Percentiles rank a stretch among this genome's conserved stretches.
Evolutionary conservation across 2,888 invertebrate genomes (phyloP).

Genomic region (Thymelicus sylvestris): DNA sequence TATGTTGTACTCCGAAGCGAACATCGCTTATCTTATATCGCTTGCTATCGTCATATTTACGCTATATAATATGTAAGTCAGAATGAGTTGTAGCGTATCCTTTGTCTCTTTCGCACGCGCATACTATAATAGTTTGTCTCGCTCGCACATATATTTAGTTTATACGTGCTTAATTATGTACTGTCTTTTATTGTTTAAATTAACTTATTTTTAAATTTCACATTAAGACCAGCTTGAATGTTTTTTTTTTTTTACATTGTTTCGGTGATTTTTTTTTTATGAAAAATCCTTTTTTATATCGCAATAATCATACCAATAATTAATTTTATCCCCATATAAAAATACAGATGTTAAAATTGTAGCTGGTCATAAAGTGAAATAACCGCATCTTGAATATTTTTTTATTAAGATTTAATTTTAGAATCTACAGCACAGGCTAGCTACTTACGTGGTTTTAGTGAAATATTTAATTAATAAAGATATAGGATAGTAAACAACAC

Average conservation of each 20-base stretch:
- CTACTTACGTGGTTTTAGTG: constrained; percentile 48
- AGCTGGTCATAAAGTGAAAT: constrained; percentile 22
- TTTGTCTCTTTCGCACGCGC: constrained; percentile 18
- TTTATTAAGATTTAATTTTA: constrained; percentile 43
- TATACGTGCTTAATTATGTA: neutral
- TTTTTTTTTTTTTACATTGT: too few relatives aligned
- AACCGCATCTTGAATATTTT: constrained; percentile 47
- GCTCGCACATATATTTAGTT: constrained; percentile 11
- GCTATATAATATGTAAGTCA: neutral
- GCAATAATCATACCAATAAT: too few relatives aligned
- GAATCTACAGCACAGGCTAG: constrained; percentile 44
- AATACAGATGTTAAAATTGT: neutral
- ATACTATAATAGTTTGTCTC: constrained; percentile 10
- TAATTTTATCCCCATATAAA: neutral
- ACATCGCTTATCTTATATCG: too few relatives aligned
- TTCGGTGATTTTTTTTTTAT: too few relatives aligned
- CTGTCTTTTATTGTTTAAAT: neutral
- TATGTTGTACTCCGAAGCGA: neutral
- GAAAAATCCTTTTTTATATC: too few relatives aligned
- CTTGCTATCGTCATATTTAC: too few relatives aligned
- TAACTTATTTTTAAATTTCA: constrained; percentile 1
- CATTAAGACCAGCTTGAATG: neutral
- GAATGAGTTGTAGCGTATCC: neutral
- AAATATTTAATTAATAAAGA: too few relatives aligned
- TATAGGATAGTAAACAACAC: too few relatives aligned